Evolutionary conservation across 2,888 invertebrate species (phyloP).

Genomic region (Polydrusus tereticollis): DNA sequence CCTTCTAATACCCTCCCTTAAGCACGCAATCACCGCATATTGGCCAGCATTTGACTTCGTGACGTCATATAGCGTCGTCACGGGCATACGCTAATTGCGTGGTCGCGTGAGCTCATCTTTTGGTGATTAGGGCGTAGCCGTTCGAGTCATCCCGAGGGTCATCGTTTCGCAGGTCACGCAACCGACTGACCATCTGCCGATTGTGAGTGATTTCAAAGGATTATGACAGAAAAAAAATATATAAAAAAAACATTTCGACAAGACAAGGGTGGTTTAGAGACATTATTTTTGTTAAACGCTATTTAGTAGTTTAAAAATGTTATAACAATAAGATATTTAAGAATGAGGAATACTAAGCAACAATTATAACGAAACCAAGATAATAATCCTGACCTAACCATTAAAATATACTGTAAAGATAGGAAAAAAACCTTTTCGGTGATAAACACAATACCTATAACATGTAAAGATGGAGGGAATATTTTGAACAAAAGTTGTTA

Average conservation of each 20-base stretch:
- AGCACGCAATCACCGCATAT: conserved; percentile 11
- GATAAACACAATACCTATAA: no score
- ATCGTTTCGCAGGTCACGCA: conserved; percentile 7
- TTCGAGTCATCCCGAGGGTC: conserved; percentile 18
- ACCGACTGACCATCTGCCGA: conserved; percentile 18
- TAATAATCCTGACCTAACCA: no score
- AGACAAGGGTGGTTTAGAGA: not conserved
- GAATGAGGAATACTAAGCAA: no score
- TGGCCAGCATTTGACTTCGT: conserved; percentile 14
- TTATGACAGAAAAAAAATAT: not conserved
- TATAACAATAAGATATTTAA: no score
- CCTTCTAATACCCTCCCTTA: not conserved
- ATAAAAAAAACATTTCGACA: not conserved
- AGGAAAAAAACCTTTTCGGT: no score
- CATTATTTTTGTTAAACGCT: not conserved
- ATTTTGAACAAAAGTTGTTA: no score
- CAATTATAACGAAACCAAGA: no score
- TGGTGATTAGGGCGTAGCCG: not conserved
- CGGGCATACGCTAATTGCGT: conserved; percentile 9
- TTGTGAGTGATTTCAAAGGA: not conserved
- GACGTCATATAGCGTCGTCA: conserved; percentile 25
- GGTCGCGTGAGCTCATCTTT: not conserved
- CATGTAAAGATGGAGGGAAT: no score
- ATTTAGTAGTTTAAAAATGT: no score
- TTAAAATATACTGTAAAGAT: no score